phyloP scores from a whole-genome alignment of 2,797 vertebrate genomes.

The Acridotheres tristis region DNA sequence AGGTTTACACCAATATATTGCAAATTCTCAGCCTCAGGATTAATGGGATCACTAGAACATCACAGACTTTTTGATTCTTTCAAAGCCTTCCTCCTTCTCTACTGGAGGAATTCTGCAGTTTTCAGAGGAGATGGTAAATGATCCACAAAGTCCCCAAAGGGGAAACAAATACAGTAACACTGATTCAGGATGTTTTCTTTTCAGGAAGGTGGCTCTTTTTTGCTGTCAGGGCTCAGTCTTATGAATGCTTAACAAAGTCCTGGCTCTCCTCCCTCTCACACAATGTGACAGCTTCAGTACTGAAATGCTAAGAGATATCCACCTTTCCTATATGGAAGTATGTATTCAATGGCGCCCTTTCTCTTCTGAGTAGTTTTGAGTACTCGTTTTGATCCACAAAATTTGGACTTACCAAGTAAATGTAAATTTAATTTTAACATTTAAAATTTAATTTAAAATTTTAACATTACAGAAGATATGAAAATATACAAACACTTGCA shows the following conservation, averaged over 20 bases:
- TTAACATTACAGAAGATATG: neutral
- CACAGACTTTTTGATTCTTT: neutral
- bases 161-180: neutral
- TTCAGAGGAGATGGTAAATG: neutral
- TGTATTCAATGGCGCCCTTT: neutral
- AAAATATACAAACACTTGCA: neutral
- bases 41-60: rapidly evolving
- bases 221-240: neutral
- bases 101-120: neutral
- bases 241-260: neutral
- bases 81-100: neutral
- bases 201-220: neutral
- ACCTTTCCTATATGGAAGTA: neutral
- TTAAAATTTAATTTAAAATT: too few species aligned
- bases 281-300: neutral
- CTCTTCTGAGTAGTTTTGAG: neutral
- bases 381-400: neutral
- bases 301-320: neutral
- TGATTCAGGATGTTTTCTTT: neutral
- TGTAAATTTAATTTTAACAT: neutral
- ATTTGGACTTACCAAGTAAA: neutral
- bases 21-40: neutral
- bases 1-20: neutral
- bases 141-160: neutral
- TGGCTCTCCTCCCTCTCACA: neutral